Evolutionary conservation across 2,113 vertebrate genomes (phyloP).

Genomic region (Harpagus bidentatus): DNA sequence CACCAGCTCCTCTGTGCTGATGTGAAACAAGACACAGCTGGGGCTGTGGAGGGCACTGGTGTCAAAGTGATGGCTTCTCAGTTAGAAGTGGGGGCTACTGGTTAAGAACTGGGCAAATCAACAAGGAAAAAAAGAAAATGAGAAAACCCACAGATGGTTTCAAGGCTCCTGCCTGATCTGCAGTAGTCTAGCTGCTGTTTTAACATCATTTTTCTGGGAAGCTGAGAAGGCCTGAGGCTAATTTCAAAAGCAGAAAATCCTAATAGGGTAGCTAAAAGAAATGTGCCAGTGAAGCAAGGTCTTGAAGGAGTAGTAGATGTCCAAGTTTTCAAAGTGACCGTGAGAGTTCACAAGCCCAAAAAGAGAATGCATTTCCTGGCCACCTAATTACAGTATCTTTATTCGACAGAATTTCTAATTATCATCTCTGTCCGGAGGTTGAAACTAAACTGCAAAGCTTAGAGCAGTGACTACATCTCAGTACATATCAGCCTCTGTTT

Average conservation of each 20-base stretch:
- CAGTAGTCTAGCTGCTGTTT: neutral
- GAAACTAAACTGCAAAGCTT: neutral
- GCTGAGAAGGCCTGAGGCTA: neutral
- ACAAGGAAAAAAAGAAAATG: neutral
- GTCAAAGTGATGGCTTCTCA: neutral
- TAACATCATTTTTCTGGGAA: neutral
- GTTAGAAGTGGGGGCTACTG: neutral
- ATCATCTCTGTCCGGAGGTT: neutral
- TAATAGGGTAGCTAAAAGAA: neutral
- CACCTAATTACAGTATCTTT: neutral
- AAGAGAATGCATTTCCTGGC: neutral
- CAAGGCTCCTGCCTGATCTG: neutral
- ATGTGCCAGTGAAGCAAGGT: neutral
- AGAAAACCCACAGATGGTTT: neutral
- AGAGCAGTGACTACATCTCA: neutral
- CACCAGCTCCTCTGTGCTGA: fast-evolving
- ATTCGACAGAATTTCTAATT: neutral
- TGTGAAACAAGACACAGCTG: neutral
- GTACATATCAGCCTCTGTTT: neutral
- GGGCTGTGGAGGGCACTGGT: neutral
- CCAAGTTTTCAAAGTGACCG: neutral
- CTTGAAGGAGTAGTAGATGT: neutral
- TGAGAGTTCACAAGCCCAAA: neutral
- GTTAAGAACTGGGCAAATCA: neutral
- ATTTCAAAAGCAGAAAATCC: neutral